These are phyloP conservation scores for Porites evermanni DNA, from an alignment of 92 coral and sea anemone species.

Conservation along the genomic window DNA sequence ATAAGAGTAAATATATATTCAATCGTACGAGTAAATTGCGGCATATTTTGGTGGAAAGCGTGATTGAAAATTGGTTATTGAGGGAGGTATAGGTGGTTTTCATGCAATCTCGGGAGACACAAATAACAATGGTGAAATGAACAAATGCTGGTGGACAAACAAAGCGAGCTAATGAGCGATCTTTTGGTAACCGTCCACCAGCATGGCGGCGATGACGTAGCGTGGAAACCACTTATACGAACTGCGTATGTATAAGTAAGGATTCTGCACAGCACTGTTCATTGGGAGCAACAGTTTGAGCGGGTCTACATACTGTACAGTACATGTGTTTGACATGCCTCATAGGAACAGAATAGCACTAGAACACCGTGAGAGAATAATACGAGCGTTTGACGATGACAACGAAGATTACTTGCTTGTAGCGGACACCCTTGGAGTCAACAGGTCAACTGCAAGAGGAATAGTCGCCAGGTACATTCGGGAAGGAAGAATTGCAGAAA, in stretches of 20 bases:
- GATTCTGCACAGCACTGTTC: background rate
- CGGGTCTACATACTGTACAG: background rate
- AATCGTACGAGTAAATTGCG: background rate
- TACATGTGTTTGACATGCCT: conserved; percentile 1
- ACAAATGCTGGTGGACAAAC: no score
- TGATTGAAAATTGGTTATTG: background rate
- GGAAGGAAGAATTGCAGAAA: conserved; percentile 53
- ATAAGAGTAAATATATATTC: background rate
- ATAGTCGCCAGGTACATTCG: conserved; percentile 51
- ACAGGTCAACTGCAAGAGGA: background rate
- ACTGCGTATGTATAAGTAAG: background rate
- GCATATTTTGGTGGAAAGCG: background rate
- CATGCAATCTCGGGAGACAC: no score
- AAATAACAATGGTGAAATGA: no score
- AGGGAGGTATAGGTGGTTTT: no score
- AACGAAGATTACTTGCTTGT: conserved; percentile 54
- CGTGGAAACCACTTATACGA: background rate
- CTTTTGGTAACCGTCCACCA: no score
- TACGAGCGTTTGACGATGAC: conserved; percentile 56
- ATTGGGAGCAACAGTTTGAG: background rate
- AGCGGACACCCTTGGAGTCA: conserved; percentile 45
- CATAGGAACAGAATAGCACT: conserved; percentile 38
- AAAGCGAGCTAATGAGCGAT: no score
- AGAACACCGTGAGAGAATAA: conserved; percentile 45
- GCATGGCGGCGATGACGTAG: no score